Percentiles rank a stretch among this genome's conserved stretches.
These are phyloP conservation scores for Anorthoa munda DNA, from an alignment of 2,888 invertebrate species.

Conservation along the genomic window DNA sequence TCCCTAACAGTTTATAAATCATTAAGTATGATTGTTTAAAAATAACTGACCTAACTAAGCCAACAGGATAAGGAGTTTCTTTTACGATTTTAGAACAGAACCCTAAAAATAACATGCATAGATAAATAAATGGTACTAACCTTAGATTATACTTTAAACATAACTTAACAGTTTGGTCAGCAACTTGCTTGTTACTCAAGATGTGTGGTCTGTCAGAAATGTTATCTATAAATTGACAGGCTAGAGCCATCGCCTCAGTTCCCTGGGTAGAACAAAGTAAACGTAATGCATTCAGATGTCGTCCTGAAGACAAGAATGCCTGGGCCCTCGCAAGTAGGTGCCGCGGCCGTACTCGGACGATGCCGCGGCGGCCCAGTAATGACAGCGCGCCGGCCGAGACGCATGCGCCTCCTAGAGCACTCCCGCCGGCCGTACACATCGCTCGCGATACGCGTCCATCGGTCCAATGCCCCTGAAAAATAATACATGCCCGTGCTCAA, in stretches of 20 bases:
- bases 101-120: too few species aligned
- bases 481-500: neutral
- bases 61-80: too few species aligned
- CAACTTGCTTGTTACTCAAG: constrained; percentile 80
- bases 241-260: constrained; percentile 76
- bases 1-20: constrained; percentile 74
- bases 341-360: constrained; percentile 92
- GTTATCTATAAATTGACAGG: constrained; percentile 75
- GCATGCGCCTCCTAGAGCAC: constrained; percentile 88
- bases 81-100: too few species aligned
- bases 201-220: constrained; percentile 82
- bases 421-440: constrained; percentile 90
- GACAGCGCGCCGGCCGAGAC: constrained; percentile 90
- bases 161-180: constrained; percentile 82
- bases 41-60: constrained; percentile 10
- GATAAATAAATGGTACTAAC: constrained; percentile 68
- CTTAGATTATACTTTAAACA: constrained; percentile 83
- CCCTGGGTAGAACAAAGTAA: constrained; percentile 80
- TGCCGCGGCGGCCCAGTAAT: constrained; percentile 91
- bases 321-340: constrained; percentile 89
- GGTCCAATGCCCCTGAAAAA: constrained; percentile 96
- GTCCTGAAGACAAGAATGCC: constrained; percentile 92
- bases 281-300: constrained; percentile 85
- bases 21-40: neutral
- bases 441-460: constrained; percentile 97